Conservation (phyloP, 2,888 invertebrate species). For the Autographa gamma region DNA sequence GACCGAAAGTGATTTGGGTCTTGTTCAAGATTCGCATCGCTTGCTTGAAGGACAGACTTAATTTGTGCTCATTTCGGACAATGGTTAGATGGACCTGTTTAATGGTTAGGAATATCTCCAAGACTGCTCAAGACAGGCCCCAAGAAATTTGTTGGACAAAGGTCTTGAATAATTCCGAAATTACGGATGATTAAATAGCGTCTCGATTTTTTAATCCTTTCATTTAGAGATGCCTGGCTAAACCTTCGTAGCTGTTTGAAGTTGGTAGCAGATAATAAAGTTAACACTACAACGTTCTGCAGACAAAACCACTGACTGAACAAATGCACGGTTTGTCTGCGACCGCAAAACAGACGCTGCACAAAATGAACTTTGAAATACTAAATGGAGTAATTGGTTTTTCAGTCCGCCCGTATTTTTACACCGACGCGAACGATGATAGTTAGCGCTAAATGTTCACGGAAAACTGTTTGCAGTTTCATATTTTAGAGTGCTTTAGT, state of each 20-base stretch:
- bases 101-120: slow-evolving; percentile 23
- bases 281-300: slow-evolving; percentile 12
- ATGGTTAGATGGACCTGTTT: slow-evolving; percentile 27
- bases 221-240: neutral
- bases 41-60: slow-evolving; percentile 27
- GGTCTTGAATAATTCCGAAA: slow-evolving; percentile 43
- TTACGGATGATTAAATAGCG: slow-evolving; percentile 21
- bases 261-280: neutral
- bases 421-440: slow-evolving; percentile 17
- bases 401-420: slow-evolving; percentile 42
- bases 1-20: slow-evolving; percentile 40
- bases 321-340: slow-evolving; percentile 29
- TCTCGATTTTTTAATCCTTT: neutral
- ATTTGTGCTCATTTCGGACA: slow-evolving; percentile 36
- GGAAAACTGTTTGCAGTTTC: slow-evolving; percentile 30
- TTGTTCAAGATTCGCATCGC: slow-evolving; percentile 19
- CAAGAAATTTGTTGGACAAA: slow-evolving; percentile 28
- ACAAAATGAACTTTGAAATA: slow-evolving; percentile 46
- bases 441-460: slow-evolving; percentile 28
- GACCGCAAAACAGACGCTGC: slow-evolving; percentile 43
- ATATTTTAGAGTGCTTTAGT: slow-evolving; percentile 16
- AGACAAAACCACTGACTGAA: slow-evolving; percentile 32
- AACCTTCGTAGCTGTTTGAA: too few relatives aligned
- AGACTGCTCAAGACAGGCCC: slow-evolving; percentile 17
- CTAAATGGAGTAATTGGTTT: slow-evolving; percentile 53